phyloP scores from a whole-genome alignment of 1,140 invertebrate species.

The Drosophila paulistorum region DNA sequence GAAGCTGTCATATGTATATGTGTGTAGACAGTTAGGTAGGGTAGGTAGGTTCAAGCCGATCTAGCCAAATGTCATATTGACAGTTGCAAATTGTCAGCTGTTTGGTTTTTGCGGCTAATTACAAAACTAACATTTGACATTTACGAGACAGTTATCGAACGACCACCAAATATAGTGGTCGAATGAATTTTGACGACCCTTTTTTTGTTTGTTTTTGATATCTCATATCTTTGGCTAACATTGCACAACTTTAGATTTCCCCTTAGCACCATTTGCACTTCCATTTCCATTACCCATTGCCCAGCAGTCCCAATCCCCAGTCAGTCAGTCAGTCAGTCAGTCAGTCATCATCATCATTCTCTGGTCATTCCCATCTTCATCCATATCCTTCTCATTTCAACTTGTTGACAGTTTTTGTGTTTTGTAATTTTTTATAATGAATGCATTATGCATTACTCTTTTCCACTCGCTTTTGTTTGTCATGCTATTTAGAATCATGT shows the following conservation, averaged over 20 bases:
- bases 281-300: not conserved
- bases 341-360: not conserved
- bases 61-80: constrained; percentile 50
- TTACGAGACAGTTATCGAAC: constrained; percentile 48
- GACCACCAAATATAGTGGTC: constrained; percentile 13
- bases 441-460: constrained; percentile 56
- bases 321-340: too few relatives aligned
- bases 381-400: constrained; percentile 23
- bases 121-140: constrained; percentile 63
- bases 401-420: constrained; percentile 74
- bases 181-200: constrained; percentile 13
- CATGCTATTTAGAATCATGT: constrained; percentile 53
- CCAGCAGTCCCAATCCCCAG: too few relatives aligned
- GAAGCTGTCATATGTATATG: constrained; percentile 49
- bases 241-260: constrained; percentile 25
- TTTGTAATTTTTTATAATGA: constrained; percentile 65
- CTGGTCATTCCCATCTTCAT: constrained; percentile 6
- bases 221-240: constrained; percentile 47
- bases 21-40: constrained; percentile 11
- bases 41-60: constrained; percentile 1
- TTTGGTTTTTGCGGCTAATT: constrained; percentile 43
- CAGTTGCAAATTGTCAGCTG: constrained; percentile 62
- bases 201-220: constrained; percentile 18
- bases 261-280: not conserved
- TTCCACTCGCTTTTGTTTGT: constrained; percentile 26